phyloP scores from a whole-genome alignment of 2,888 invertebrate genomes.

The Chirona hameri region DNA sequence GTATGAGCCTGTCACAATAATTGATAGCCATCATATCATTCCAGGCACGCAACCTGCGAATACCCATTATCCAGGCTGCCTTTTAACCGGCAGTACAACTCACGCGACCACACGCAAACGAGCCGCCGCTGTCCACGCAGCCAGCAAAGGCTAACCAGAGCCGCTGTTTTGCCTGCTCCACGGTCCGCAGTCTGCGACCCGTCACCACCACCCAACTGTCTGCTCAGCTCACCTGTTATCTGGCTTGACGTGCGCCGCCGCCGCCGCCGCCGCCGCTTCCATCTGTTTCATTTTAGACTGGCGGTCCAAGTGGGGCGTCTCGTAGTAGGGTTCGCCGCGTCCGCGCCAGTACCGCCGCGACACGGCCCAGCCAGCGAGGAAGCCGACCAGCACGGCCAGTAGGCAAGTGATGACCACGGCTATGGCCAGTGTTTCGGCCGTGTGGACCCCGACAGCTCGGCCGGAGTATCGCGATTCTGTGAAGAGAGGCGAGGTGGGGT shows the following conservation, averaged over 20 bases:
- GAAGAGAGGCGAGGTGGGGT: neutral
- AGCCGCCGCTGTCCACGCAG: too few species aligned
- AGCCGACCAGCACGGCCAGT: conserved; percentile 74
- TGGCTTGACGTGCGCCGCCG: neutral
- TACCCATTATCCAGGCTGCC: too few species aligned
- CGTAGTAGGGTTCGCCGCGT: conserved; percentile 55
- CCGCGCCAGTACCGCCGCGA: conserved; percentile 67
- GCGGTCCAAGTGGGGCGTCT: conserved; percentile 39
- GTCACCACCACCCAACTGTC: neutral
- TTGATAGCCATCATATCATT: too few species aligned
- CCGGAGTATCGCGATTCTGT: conserved; percentile 44
- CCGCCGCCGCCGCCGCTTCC: conserved; percentile 1
- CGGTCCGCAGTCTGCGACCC: too few species aligned
- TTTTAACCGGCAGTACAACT: too few species aligned
- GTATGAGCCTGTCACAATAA: too few species aligned
- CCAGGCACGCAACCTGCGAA: too few species aligned
- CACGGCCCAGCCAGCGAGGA: conserved; percentile 77
- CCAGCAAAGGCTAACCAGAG: too few species aligned
- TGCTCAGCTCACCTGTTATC: conserved; percentile 1
- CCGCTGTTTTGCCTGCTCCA: too few species aligned
- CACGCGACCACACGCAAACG: too few species aligned
- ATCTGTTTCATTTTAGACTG: conserved; percentile 38
- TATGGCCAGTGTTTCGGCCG: conserved; percentile 73
- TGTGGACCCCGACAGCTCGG: conserved; percentile 57
- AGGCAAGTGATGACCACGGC: conserved; percentile 75